Conservation (phyloP, 64 coral and sea anemone species). For the Actinia equina region DNA sequence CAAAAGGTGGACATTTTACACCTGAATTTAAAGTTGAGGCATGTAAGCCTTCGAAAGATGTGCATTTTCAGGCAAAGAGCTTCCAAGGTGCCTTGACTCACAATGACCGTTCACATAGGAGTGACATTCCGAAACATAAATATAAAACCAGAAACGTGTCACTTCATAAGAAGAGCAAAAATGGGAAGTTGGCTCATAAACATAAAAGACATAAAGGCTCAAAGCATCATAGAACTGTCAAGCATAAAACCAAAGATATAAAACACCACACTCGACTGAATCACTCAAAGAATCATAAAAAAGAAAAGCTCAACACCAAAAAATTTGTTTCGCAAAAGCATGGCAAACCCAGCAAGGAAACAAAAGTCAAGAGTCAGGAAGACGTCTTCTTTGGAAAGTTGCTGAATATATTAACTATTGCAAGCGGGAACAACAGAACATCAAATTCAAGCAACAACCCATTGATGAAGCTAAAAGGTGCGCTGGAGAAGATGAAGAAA, state of each 20-base stretch:
- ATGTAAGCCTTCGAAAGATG: conserved; percentile 34
- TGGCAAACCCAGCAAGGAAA: not conserved
- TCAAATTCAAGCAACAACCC: not conserved
- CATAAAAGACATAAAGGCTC: not conserved
- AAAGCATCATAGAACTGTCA: not conserved
- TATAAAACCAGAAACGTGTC: not conserved
- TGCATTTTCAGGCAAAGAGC: not conserved
- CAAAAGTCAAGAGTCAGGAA: not conserved
- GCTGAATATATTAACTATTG: conserved; percentile 52
- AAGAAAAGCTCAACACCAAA: conserved; percentile 4
- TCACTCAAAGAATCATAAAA: not conserved
- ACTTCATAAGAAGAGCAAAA: not conserved
- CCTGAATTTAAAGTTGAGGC: conserved; percentile 23
- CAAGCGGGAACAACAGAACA: conserved; percentile 11
- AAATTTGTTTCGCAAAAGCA: conserved; percentile 1
- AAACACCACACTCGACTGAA: not conserved
- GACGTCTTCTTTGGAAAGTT: conserved; percentile 60
- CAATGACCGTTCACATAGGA: not conserved
- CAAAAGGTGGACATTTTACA: not conserved
- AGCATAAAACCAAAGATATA: not conserved
- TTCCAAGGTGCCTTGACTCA: not conserved
- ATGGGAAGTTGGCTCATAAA: conserved; percentile 13
- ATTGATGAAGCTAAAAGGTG: conserved; percentile 30
- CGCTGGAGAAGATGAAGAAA: conserved; percentile 14
- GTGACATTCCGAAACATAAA: conserved; percentile 1